Percentiles rank a stretch among this genome's conserved stretches.
These are phyloP conservation scores for Anas capensis DNA, from an alignment of 2,797 vertebrate genomes.

Conservation along the genomic window DNA sequence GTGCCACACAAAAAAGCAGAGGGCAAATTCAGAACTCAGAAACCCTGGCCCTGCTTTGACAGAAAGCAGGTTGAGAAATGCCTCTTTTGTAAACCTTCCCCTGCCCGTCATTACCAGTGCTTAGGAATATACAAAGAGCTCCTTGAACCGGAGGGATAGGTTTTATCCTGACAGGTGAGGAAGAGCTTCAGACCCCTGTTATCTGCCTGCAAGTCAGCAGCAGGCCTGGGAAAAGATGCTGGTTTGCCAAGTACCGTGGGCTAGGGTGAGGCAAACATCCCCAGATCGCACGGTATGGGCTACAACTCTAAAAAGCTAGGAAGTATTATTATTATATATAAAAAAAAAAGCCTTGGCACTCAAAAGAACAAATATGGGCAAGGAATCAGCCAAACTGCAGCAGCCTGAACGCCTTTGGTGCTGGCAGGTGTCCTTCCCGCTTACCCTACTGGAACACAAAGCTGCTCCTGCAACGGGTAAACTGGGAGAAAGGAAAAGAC, in stretches of 20 bases:
- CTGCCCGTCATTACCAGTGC: neutral
- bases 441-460: neutral
- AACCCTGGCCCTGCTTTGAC: neutral
- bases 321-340: neutral
- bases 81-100: neutral
- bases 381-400: neutral
- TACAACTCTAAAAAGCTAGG: neutral
- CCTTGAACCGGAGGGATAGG: neutral
- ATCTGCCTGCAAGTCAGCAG: neutral
- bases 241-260: neutral
- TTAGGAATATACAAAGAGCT: neutral
- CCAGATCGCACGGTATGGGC: accelerated
- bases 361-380: neutral
- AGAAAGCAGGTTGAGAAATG: neutral
- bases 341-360: neutral
- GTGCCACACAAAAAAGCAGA: neutral
- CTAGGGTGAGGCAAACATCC: neutral
- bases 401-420: neutral
- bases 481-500: neutral
- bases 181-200: neutral
- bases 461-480: neutral
- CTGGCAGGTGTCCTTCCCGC: neutral
- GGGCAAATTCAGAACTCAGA: neutral
- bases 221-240: neutral
- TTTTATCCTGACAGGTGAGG: neutral